Evolutionary conservation across 2,113 vertebrate species (phyloP).

Genomic region (Burhinus oedicnemus): DNA sequence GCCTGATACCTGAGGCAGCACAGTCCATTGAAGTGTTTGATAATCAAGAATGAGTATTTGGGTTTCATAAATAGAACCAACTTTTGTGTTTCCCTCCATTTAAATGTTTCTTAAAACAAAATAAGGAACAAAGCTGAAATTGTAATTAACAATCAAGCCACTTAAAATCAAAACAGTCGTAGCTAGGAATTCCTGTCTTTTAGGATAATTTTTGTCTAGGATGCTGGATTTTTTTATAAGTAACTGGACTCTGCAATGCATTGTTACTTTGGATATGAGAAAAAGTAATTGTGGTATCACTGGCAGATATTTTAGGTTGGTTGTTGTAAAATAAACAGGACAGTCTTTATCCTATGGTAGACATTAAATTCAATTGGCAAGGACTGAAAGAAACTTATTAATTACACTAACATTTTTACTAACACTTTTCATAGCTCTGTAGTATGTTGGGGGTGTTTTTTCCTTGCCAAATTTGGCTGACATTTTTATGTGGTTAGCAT

Average conservation of each 20-base stretch:
- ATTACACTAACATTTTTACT: not conserved
- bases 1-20: not conserved
- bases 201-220: not conserved
- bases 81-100: not conserved
- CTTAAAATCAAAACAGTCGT: not conserved
- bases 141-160: not conserved
- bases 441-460: not conserved
- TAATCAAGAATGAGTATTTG: not conserved
- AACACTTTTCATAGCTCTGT: not conserved
- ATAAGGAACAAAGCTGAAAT: not conserved
- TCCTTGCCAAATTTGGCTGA: not conserved
- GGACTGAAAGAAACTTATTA: not conserved
- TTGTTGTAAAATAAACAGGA: not conserved
- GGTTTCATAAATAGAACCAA: not conserved
- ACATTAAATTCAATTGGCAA: not conserved
- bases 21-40: not conserved
- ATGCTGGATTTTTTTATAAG: not conserved
- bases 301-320: not conserved
- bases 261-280: not conserved
- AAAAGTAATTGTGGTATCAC: not conserved
- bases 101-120: not conserved
- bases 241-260: not conserved
- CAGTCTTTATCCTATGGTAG: not conserved
- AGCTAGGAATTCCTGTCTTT: not conserved
- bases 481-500: not conserved